phyloP scores from a whole-genome alignment of 2,888 invertebrate genomes.

The Helicoverpa assulta region DNA sequence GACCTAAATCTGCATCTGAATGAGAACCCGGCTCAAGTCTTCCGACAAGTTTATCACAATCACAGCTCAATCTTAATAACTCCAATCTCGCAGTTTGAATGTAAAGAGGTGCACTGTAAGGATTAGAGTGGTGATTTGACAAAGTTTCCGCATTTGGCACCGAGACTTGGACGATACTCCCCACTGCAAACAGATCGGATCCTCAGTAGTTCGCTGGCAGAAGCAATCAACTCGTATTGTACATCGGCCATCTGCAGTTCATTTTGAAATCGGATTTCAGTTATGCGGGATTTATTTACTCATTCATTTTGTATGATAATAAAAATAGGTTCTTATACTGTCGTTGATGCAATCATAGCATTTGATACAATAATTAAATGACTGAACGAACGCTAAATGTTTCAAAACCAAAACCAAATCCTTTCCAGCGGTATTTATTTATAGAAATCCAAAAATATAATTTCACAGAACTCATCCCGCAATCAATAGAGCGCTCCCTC shows the following conservation, averaged over 20 bases:
- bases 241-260: neutral
- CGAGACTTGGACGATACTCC: slow-evolving; percentile 50
- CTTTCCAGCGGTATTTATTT: slow-evolving; percentile 18
- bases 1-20: slow-evolving; percentile 88
- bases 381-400: too few relatives aligned
- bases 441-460: slow-evolving; percentile 20
- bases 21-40: slow-evolving; percentile 77
- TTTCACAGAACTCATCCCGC: slow-evolving; percentile 18
- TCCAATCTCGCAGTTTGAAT: slow-evolving; percentile 82
- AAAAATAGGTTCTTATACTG: too few relatives aligned
- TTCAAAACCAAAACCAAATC: neutral
- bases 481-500: slow-evolving; percentile 43
- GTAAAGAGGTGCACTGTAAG: slow-evolving; percentile 82
- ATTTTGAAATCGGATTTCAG: slow-evolving; percentile 5
- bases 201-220: slow-evolving; percentile 27
- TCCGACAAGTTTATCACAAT: slow-evolving; percentile 85
- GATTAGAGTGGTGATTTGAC: slow-evolving; percentile 82
- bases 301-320: too few relatives aligned
- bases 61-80: slow-evolving; percentile 86
- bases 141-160: slow-evolving; percentile 77
- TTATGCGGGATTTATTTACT: neutral
- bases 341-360: too few relatives aligned
- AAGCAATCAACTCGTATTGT: slow-evolving; percentile 33
- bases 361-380: too few relatives aligned
- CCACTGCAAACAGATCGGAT: slow-evolving; percentile 64